A percentile compares a stretch with the other conserved stretches of the same genome.
These are phyloP conservation scores for Chaunax sp. DNA, from an alignment of 2,797 vertebrate genomes.

Conservation along the genomic window DNA sequence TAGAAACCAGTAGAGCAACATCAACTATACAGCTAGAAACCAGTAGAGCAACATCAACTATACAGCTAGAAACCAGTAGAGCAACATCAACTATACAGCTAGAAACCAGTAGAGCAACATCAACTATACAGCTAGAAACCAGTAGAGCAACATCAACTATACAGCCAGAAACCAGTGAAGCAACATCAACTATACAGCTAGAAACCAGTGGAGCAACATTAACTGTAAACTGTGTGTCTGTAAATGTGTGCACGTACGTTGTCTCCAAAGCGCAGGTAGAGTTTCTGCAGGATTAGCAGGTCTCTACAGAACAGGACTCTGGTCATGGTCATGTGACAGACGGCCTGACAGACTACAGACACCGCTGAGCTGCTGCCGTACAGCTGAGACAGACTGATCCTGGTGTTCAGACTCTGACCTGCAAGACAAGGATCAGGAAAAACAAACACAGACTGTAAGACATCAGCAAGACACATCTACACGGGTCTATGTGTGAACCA, in stretches of 20 bases:
- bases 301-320: conserved; percentile 92
- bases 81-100: too few relatives aligned
- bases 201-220: too few relatives aligned
- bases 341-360: conserved; percentile 84
- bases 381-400: conserved; percentile 89
- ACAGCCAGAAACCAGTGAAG: too few relatives aligned
- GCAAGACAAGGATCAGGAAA: conserved; percentile 24
- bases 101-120: too few relatives aligned
- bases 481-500: not conserved
- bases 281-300: conserved; percentile 92
- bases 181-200: too few relatives aligned
- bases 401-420: conserved; percentile 85
- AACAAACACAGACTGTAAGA: not conserved
- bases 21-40: too few relatives aligned
- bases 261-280: conserved; percentile 88
- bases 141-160: too few relatives aligned
- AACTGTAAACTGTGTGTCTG: too few relatives aligned
- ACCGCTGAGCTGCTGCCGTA: conserved; percentile 85
- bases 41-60: too few relatives aligned
- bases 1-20: too few relatives aligned
- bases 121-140: too few relatives aligned
- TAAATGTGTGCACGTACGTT: conserved; percentile 76
- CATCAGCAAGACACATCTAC: not conserved
- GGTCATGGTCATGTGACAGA: conserved; percentile 86
- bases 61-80: too few relatives aligned